A percentile compares a stretch with the other conserved stretches of the same genome.
phyloP scores from a whole-genome alignment of 2,888 invertebrate genomes.

The Beris chalybata region DNA sequence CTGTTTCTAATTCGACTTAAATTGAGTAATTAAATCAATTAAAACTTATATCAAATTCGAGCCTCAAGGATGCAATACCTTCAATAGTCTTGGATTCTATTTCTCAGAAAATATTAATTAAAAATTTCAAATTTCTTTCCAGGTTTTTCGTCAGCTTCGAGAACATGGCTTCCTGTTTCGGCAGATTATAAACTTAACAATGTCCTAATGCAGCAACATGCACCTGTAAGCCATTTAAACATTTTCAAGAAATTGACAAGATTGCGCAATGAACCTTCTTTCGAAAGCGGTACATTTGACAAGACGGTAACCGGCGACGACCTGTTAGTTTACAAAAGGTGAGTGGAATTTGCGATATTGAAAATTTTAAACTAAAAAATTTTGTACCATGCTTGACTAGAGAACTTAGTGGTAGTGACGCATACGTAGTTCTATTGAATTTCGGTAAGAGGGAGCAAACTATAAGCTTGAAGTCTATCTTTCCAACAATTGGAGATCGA shows the following conservation, averaged over 20 bases:
- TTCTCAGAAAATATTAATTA: too few species aligned
- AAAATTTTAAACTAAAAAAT: conserved; percentile 1
- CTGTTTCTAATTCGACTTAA: too few species aligned
- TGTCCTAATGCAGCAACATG: conserved; percentile 59
- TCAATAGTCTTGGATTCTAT: too few species aligned
- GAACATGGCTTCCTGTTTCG: conserved; percentile 72
- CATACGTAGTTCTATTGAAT: conserved; percentile 60
- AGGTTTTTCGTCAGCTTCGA: conserved; percentile 50
- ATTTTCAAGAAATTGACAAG: conserved; percentile 63
- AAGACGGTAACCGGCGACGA: conserved; percentile 48
- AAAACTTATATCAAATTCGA: too few species aligned
- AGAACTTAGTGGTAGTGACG: conserved; percentile 46
- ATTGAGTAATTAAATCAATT: too few species aligned
- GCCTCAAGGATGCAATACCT: too few species aligned
- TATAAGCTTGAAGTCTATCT: conserved; percentile 55
- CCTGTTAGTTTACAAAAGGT: conserved; percentile 52
- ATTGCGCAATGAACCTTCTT: conserved; percentile 59
- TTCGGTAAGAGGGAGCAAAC: conserved; percentile 56
- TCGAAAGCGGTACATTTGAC: conserved; percentile 46
- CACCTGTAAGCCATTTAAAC: conserved; percentile 63
- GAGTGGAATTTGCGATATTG: conserved; percentile 3
- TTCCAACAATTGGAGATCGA: conserved; percentile 42
- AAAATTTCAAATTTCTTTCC: background rate
- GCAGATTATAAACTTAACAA: conserved; percentile 63
- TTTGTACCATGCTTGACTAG: conserved; percentile 37